Conservation (phyloP, 1,140 invertebrate species). For the Lordiphosa collinella region DNA sequence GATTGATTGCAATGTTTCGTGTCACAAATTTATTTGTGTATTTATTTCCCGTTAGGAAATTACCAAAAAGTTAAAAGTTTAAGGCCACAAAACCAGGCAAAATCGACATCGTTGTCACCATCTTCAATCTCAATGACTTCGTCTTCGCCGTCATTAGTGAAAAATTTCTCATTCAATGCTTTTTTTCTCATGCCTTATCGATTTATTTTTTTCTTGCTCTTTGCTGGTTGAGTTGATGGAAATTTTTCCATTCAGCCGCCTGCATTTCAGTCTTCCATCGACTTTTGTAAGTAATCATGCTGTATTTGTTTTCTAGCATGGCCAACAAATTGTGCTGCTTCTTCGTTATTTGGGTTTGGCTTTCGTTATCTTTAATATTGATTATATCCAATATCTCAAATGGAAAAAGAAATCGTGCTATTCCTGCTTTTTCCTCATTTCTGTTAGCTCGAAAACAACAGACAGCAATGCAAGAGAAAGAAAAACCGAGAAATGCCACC, state of each 20-base stretch:
- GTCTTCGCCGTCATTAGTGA: conserved; percentile 45
- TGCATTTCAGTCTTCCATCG: conserved; percentile 27
- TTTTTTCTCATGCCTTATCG: background rate
- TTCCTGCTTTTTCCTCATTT: conserved; percentile 4
- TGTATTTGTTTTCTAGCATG: conserved; percentile 41
- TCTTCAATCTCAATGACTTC: conserved; percentile 31
- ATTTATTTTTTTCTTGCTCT: conserved; percentile 32
- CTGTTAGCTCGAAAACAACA: conserved; percentile 8
- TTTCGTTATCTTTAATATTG: conserved; percentile 47
- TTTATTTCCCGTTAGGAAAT: conserved; percentile 27
- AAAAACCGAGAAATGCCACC: conserved; percentile 5
- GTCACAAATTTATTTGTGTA: conserved; percentile 55
- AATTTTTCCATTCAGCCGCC: conserved; percentile 25
- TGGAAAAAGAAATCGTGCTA: conserved; percentile 3
- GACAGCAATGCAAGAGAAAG: background rate
- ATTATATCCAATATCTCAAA: conserved; percentile 43
- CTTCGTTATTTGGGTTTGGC: conserved; percentile 10
- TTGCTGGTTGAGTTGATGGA: conserved; percentile 48
- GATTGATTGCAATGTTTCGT: conserved; percentile 61
- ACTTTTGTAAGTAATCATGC: conserved; percentile 37
- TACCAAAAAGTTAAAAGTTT: conserved; percentile 30
- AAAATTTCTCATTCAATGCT: conserved; percentile 56
- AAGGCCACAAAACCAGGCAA: conserved; percentile 22
- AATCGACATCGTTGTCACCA: conserved; percentile 14
- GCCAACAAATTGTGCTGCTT: conserved; percentile 19